Evolutionary conservation across 2,888 invertebrate species (phyloP).

Genomic region (Micoletzkya japonica): DNA sequence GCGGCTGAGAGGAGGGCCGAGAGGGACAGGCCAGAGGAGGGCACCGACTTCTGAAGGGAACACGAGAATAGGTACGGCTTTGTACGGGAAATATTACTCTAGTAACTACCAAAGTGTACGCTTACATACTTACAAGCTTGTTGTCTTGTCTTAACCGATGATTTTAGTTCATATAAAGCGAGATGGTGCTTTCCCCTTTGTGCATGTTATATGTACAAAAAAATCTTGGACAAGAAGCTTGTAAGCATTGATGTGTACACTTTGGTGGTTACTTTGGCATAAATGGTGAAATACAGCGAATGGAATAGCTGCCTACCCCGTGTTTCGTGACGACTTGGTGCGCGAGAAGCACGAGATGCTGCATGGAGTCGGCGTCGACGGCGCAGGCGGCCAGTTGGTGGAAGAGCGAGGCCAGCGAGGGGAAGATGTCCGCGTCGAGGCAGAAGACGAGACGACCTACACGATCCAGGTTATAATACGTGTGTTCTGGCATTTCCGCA

Average conservation of each 20-base stretch:
- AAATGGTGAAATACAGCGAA: no score
- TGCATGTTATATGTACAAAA: no score
- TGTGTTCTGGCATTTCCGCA: neutral
- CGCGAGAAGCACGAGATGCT: conserved; percentile 70
- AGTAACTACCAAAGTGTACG: no score
- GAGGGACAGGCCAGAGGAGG: conserved; percentile 40
- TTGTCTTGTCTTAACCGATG: no score
- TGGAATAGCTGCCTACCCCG: conserved; percentile 65
- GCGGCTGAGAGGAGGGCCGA: conserved; percentile 40
- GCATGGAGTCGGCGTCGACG: conserved; percentile 60
- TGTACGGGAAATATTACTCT: no score
- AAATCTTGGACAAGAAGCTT: no score
- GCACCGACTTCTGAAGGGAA: conserved; percentile 34
- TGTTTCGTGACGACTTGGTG: conserved; percentile 71
- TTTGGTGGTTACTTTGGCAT: no score
- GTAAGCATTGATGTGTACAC: no score
- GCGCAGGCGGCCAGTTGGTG: conserved; percentile 56
- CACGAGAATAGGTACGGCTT: no score
- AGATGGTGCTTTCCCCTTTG: no score
- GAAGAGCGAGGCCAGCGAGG: conserved; percentile 66
- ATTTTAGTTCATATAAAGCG: no score
- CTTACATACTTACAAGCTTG: no score
- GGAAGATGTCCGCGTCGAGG: conserved; percentile 69
- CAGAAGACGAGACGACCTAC: conserved; percentile 71
- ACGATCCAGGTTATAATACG: conserved; percentile 34